Percentiles rank a stretch among this genome's conserved stretches.
phyloP scores from a whole-genome alignment of 2,888 invertebrate species.

The Diarsia rubi region DNA sequence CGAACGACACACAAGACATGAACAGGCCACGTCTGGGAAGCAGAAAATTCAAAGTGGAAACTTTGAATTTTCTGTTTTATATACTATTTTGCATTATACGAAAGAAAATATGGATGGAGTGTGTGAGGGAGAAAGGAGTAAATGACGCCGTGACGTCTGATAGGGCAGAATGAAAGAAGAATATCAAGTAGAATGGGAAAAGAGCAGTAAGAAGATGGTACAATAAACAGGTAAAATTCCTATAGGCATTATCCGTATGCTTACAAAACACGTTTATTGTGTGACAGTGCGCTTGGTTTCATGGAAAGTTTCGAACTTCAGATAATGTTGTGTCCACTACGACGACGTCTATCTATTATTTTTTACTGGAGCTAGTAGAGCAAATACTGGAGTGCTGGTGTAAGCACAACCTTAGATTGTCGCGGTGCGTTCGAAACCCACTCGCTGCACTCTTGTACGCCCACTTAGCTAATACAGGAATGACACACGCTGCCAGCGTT shows the following conservation, averaged over 20 bases:
- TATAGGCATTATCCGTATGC: too few relatives aligned
- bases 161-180: too few relatives aligned
- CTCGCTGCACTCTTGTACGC: slow-evolving; percentile 29
- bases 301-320: not conserved
- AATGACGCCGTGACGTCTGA: too few relatives aligned
- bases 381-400: not conserved
- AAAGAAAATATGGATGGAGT: too few relatives aligned
- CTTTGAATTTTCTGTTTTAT: too few relatives aligned
- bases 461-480: slow-evolving; percentile 34
- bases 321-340: not conserved
- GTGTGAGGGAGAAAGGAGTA: too few relatives aligned
- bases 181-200: too few relatives aligned
- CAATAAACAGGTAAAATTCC: too few relatives aligned
- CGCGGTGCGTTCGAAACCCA: slow-evolving; percentile 37
- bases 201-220: too few relatives aligned
- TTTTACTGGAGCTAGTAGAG: not conserved
- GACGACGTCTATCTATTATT: not conserved
- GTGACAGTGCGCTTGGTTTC: not conserved
- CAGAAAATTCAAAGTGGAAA: not conserved
- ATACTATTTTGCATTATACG: too few relatives aligned
- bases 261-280: too few relatives aligned
- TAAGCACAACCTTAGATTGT: slow-evolving; percentile 2
- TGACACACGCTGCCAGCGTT: slow-evolving; percentile 13
- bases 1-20: not conserved
- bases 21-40: not conserved